Conservation (phyloP, 2,888 invertebrate genomes). For the Netelia inedita region DNA sequence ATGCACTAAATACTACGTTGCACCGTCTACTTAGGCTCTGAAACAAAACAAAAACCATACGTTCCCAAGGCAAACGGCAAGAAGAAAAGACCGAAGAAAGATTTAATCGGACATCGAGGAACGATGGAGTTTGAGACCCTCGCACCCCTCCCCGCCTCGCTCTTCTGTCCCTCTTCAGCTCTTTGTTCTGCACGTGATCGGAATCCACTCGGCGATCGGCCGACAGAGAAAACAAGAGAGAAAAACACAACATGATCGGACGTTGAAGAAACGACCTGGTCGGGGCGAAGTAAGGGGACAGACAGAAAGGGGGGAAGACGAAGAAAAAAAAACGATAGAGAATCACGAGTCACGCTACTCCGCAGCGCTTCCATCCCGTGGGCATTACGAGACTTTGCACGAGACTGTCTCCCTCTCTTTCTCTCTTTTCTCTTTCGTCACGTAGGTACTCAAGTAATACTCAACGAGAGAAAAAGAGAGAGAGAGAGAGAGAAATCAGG, state of each 20-base stretch:
- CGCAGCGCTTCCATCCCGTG: conserved; percentile 39
- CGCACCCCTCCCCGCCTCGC: neutral
- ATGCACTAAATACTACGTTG: too few relatives aligned
- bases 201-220: conserved; percentile 52
- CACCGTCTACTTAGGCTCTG: conserved; percentile 1
- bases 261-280: conserved; percentile 31
- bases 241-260: conserved; percentile 19
- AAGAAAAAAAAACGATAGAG: conserved; percentile 21
- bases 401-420: conserved; percentile 18
- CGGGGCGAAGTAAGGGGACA: conserved; percentile 41
- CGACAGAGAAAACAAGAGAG: conserved; percentile 34
- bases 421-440: conserved; percentile 39
- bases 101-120: conserved; percentile 53
- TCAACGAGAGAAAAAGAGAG: conserved; percentile 54
- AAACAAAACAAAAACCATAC: neutral
- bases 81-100: conserved; percentile 33
- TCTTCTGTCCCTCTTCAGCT: neutral
- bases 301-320: conserved; percentile 29
- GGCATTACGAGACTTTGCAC: conserved; percentile 26
- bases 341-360: conserved; percentile 56
- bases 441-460: conserved; percentile 60
- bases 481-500: conserved; percentile 60
- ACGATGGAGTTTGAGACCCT: conserved; percentile 30
- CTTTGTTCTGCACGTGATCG: conserved; percentile 43
- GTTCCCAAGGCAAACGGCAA: conserved; percentile 15